Evolutionary conservation across 1,140 invertebrate genomes (phyloP), one percentile per base, ranked within the genome.

Genomic region (Cherax destructor): DNA sequence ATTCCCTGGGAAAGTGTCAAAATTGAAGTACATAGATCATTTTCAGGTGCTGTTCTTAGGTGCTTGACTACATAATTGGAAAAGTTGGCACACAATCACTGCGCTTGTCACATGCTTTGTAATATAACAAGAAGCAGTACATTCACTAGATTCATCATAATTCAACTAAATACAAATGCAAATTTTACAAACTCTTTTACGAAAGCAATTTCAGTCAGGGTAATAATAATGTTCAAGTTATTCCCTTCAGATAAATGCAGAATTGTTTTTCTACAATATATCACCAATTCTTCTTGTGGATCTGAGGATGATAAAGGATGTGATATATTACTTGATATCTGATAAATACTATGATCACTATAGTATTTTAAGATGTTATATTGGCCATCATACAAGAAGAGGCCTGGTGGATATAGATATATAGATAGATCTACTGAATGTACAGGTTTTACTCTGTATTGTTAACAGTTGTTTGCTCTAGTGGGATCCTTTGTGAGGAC

Each of bases 391-490:
- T 59, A 16, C 56, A 59, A 16, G 56, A 59, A 3, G 56, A 59
- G 16, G 56, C 61, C 61, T 65, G 61, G 21, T 65, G 61, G 61
- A 65, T 21, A 21, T 65, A 65, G 61, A 83, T 56, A 24, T 83
- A 61, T 49, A 59, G 85, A 87, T 89, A 21, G 65, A 83, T 91
- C 88, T 91, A 85, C 76, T 91, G 88, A 91, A 85, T 91, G 88
- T 91, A 85, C 83, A 84, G 88, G 88, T 85, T 91, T 74, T 91
- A 85, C 69, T 85, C 83, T 91, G 88, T 90, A 85, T 85, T 91
- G 81, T 79, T 91, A 74, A 91, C 81, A 85, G 72, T 91, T 84
- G 88, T 85, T 91, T 91, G 88, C 83, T 85, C 83, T 85, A 85
- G 83, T 91, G 88, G 77, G 88, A 85, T 85, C 76, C 83, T 91